A percentile compares a stretch with the other conserved stretches of the same genome.
Evolutionary conservation across 2,797 vertebrate species (phyloP).

Genomic region (Brachymystax lenok): DNA sequence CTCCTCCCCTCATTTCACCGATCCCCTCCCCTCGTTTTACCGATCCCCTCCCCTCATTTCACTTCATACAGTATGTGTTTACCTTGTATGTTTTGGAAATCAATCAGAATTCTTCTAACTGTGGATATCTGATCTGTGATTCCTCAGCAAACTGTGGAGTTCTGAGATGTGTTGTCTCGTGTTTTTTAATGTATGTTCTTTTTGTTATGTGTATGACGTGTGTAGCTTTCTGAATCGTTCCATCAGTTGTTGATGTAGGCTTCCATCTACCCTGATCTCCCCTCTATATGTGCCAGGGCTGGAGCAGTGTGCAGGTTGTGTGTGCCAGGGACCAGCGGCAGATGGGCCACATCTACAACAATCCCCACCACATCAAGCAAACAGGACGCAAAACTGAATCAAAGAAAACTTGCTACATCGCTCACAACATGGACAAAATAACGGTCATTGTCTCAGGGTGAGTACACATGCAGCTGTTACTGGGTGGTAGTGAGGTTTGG

Average conservation of each 20-base stretch:
- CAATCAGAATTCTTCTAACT: no score
- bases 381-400: not conserved
- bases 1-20: no score
- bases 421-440: not conserved
- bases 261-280: not conserved
- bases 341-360: not conserved
- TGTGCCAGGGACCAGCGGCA: not conserved
- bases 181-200: no score
- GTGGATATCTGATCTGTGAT: no score
- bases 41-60: no score
- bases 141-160: no score
- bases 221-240: no score
- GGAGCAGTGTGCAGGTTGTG: not conserved
- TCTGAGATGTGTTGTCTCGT: no score
- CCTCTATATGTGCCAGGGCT: not conserved
- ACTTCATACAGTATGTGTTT: no score
- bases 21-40: no score
- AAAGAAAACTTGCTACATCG: not conserved
- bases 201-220: no score
- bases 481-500: not conserved
- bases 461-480: not conserved
- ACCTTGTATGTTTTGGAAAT: no score
- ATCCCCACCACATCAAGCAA: not conserved
- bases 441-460: not conserved
- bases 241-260: not conserved